Conservation (phyloP, 2,113 vertebrate species). For the Notarius lentiginosus region DNA sequence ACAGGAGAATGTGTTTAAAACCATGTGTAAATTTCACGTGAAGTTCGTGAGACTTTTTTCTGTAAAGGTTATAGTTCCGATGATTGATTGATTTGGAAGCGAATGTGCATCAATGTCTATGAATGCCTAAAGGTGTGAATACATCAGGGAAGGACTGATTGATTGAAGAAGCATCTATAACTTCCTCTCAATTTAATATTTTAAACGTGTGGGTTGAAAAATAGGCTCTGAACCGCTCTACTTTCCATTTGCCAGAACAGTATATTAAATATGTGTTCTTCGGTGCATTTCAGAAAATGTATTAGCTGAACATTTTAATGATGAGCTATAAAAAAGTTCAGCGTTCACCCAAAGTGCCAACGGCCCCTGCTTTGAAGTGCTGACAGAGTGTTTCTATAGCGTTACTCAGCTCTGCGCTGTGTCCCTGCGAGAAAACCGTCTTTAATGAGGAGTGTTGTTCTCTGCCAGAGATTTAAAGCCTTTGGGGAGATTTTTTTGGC, state of each 20-base stretch:
- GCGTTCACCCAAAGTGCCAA: constrained; percentile 10
- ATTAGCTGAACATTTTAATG: constrained; percentile 28
- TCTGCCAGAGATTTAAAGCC: constrained; percentile 11
- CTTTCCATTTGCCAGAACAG: not conserved
- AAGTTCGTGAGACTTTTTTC: no score
- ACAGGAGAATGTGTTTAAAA: not conserved
- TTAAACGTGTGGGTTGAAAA: not conserved
- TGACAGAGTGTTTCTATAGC: constrained; percentile 25
- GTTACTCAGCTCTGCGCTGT: not conserved
- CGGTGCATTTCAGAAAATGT: not conserved
- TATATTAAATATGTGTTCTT: constrained; percentile 6
- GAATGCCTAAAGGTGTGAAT: not conserved
- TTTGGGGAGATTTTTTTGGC: constrained; percentile 5
- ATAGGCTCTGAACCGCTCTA: not conserved
- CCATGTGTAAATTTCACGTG: not conserved
- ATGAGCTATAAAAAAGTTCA: constrained; percentile 30
- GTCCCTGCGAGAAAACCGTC: constrained; percentile 11
- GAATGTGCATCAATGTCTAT: not conserved
- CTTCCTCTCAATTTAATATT: constrained; percentile 3
- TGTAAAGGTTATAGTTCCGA: not conserved
- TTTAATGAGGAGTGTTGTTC: constrained; percentile 22
- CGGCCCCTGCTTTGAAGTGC: constrained; percentile 29
- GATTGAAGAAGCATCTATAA: not conserved
- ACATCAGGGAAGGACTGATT: not conserved
- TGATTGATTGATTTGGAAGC: not conserved